phyloP scores from a whole-genome alignment of 2,888 invertebrate genomes.

The Pheosia gnoma region DNA sequence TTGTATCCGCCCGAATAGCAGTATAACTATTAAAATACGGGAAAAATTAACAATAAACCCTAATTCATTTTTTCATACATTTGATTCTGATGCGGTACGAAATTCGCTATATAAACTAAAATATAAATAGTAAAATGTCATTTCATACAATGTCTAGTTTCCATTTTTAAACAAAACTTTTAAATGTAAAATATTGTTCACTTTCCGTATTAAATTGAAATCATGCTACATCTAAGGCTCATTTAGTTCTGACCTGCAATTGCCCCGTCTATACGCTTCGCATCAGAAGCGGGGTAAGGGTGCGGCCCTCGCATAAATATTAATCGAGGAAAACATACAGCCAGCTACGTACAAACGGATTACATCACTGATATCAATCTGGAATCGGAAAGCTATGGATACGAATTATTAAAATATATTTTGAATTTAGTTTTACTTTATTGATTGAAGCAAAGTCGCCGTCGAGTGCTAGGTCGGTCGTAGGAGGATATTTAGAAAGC shows the following conservation, averaged over 20 bases:
- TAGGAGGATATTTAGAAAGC: too few relatives aligned
- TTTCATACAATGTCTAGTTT: too few relatives aligned
- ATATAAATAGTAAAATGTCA: too few relatives aligned
- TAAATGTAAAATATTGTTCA: too few relatives aligned
- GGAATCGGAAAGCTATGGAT: conserved; percentile 40
- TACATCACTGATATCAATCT: conserved; percentile 43
- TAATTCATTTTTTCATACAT: too few relatives aligned
- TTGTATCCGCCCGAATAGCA: too few relatives aligned
- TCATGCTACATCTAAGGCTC: conserved; percentile 47
- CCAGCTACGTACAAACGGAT: conserved; percentile 58
- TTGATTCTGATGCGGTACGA: too few relatives aligned
- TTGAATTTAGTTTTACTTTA: neutral
- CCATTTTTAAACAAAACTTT: too few relatives aligned
- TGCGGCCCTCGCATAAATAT: conserved; percentile 48
- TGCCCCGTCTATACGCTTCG: conserved; percentile 37
- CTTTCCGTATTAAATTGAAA: conserved; percentile 16
- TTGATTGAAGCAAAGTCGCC: neutral
- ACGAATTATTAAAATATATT: neutral
- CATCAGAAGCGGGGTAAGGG: conserved; percentile 35
- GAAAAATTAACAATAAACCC: too few relatives aligned
- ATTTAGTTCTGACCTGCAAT: conserved; percentile 54
- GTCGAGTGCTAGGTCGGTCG: too few relatives aligned
- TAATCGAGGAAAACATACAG: conserved; percentile 47
- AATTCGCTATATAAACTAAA: too few relatives aligned
- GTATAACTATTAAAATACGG: too few relatives aligned